These are phyloP conservation scores for Thyatira batis DNA, from an alignment of 2,888 invertebrate genomes.

Conservation along the genomic window DNA sequence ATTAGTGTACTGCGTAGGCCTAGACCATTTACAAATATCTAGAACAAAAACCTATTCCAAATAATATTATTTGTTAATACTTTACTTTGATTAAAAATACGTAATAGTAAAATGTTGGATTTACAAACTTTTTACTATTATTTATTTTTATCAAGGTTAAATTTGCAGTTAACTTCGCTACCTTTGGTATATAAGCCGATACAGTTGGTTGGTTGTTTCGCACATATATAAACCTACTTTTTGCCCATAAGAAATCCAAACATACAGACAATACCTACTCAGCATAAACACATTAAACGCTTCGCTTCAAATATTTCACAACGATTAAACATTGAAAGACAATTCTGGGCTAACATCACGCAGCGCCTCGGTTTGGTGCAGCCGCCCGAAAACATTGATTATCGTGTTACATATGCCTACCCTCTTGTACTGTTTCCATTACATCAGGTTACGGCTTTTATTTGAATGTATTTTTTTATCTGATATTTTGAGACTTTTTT, in stretches of 20 bases:
- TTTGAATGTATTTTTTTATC: not conserved
- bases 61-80: too few relatives aligned
- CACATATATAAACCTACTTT: too few relatives aligned
- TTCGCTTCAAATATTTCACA: slow-evolving; percentile 11
- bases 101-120: too few relatives aligned
- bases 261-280: not conserved
- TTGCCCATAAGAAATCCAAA: not conserved
- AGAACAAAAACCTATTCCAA: too few relatives aligned
- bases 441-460: not conserved
- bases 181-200: too few relatives aligned
- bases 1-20: too few relatives aligned
- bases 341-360: slow-evolving; percentile 24
- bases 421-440: not conserved
- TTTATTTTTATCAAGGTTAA: too few relatives aligned
- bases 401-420: slow-evolving; percentile 17
- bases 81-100: too few relatives aligned
- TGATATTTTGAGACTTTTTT: not conserved
- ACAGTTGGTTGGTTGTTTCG: too few relatives aligned
- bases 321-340: slow-evolving; percentile 21
- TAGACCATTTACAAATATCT: too few relatives aligned
- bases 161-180: too few relatives aligned
- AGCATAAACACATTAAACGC: slow-evolving; percentile 1
- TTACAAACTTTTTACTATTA: too few relatives aligned
- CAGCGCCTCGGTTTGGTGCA: slow-evolving; percentile 25
- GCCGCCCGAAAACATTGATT: slow-evolving; percentile 28